Conservation (phyloP, 1,140 invertebrate genomes). For the Drosophila lowei region DNA sequence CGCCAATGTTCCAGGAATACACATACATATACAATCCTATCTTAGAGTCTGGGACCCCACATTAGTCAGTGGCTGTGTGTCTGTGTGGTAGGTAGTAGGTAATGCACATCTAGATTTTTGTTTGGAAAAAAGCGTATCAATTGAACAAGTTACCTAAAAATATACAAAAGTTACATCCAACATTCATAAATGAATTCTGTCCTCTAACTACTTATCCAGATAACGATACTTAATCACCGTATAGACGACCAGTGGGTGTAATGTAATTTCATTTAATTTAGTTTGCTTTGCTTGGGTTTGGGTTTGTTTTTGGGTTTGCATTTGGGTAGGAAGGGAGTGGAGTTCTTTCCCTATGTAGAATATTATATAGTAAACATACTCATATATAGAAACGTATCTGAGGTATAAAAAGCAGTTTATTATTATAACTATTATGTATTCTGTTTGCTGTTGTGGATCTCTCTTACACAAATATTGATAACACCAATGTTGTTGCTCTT, state of each 20-base stretch:
- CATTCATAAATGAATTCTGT: conserved; percentile 49
- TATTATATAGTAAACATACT: background rate
- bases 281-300: conserved; percentile 15
- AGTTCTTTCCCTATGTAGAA: background rate
- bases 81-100: background rate
- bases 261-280: conserved; percentile 9
- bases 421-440: conserved; percentile 17
- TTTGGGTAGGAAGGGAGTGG: background rate
- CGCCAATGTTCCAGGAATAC: conserved; percentile 15
- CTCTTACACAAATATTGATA: conserved; percentile 17
- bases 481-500: conserved; percentile 11
- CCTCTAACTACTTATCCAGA: conserved; percentile 57
- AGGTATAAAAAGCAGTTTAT: conserved; percentile 58
- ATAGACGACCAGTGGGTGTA: conserved; percentile 22
- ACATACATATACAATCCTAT: background rate
- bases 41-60: conserved; percentile 11
- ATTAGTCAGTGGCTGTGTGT: background rate
- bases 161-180: conserved; percentile 62
- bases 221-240: conserved; percentile 15
- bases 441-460: conserved; percentile 9
- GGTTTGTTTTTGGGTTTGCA: too few relatives aligned
- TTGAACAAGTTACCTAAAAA: conserved; percentile 69
- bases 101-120: conserved; percentile 61
- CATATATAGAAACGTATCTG: conserved; percentile 54
- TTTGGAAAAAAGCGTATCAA: conserved; percentile 67